Conservation (phyloP, 2,888 invertebrate species). For the Polia nebulosa region DNA sequence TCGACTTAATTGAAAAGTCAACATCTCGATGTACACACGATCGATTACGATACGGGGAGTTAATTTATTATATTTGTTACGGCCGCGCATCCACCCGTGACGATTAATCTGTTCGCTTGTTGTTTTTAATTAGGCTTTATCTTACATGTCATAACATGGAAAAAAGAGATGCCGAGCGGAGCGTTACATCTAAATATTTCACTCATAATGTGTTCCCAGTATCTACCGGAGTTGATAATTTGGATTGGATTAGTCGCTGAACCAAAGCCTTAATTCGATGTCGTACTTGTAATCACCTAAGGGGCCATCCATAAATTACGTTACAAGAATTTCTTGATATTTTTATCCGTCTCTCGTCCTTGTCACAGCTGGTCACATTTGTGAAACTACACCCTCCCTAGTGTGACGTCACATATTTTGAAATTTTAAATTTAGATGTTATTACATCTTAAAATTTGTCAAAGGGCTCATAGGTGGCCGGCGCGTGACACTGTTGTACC, state of each 20-base stretch:
- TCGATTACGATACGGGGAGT: constrained; percentile 81
- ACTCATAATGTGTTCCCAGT: constrained; percentile 12
- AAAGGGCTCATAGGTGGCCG: too few species aligned
- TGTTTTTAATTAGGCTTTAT: constrained; percentile 68
- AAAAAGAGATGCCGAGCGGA: constrained; percentile 29
- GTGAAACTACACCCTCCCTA: too few species aligned
- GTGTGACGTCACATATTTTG: too few species aligned
- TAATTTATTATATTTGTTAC: constrained; percentile 81
- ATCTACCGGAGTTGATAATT: constrained; percentile 25
- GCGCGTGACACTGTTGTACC: too few species aligned
- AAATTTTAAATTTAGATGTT: too few species aligned
- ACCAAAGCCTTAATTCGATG: constrained; percentile 36
- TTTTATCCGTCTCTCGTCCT: too few species aligned
- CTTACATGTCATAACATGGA: constrained; percentile 46
- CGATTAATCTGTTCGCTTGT: constrained; percentile 64
- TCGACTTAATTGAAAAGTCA: constrained; percentile 90
- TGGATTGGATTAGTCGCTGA: constrained; percentile 40
- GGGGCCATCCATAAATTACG: too few species aligned
- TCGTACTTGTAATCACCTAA: constrained; percentile 39
- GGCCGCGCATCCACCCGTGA: constrained; percentile 46
- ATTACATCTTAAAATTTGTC: too few species aligned
- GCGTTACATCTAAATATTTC: constrained; percentile 26
- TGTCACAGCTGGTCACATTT: too few species aligned
- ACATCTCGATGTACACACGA: constrained; percentile 83
- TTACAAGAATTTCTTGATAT: too few species aligned